Percentiles rank a stretch among this genome's conserved stretches.
phyloP scores from a whole-genome alignment of 92 coral and sea anemone species.

The Blastomussa wellsi region DNA sequence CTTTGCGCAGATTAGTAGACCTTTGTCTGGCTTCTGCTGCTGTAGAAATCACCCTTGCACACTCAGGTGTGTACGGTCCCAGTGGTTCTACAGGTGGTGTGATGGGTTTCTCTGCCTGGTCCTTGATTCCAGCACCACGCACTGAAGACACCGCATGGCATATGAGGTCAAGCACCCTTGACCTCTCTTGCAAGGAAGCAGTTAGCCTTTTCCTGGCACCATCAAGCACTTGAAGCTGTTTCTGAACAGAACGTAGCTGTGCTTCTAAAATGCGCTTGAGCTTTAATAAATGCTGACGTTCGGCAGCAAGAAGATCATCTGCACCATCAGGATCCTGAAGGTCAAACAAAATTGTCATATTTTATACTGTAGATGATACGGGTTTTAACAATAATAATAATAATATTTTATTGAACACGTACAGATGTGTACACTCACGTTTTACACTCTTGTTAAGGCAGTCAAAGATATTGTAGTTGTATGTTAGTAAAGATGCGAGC shows the following conservation, averaged over 20 bases:
- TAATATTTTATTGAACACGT: neutral
- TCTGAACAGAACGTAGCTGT: constrained; percentile 94
- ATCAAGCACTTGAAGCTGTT: constrained; percentile 95
- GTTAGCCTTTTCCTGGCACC: constrained; percentile 82
- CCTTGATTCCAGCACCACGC: constrained; percentile 92
- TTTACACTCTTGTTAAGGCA: too few relatives aligned
- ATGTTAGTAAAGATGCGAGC: too few relatives aligned
- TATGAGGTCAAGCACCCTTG: constrained; percentile 89
- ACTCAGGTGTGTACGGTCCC: constrained; percentile 99
- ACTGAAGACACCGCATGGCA: constrained; percentile 98
- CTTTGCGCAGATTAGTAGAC: constrained; percentile 79
- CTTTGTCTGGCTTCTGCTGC: constrained; percentile 92
- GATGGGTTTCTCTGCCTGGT: constrained; percentile 87
- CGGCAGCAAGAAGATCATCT: constrained; percentile 86
- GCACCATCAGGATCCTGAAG: constrained; percentile 92
- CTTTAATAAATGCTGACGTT: constrained; percentile 83
- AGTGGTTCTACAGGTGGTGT: constrained; percentile 94
- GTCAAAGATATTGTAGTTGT: too few relatives aligned
- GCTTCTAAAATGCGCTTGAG: constrained; percentile 91
- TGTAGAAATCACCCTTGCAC: constrained; percentile 86
- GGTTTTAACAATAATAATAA: neutral
- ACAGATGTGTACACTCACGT: too few relatives aligned
- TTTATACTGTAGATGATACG: neutral
- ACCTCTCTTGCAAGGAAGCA: constrained; percentile 86
- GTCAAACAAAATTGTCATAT: neutral